Evolutionary conservation across 2,113 vertebrate species (phyloP), one percentile per base, ranked within the genome.

Genomic region (Atrichornis clamosus): DNA sequence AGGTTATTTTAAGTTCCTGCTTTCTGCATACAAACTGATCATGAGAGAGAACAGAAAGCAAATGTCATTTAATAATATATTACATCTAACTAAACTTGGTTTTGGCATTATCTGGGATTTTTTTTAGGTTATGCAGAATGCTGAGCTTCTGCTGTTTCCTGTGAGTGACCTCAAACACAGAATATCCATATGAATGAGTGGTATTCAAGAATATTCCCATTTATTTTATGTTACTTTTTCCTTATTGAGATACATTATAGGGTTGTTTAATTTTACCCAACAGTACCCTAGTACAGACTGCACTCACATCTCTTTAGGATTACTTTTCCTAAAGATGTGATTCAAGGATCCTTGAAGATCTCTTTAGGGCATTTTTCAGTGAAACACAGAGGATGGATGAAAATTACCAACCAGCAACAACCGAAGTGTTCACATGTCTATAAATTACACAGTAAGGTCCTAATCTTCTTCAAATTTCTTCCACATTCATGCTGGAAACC

Each of bases 371-470:
- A 35, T 68, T 81, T 68, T 62, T 70, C 56, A 55, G 26, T 73
- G 64, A 77, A 81, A 68, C 24, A 62, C 5, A 14, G 17, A 33
- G 8, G 13, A 59, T 16, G 13, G 19, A 10, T 13, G 10, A 60
- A 85, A 93, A n/a, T 41, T 42, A n/a, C 42, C 26, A 72, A 42
- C 2, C 3, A 82, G 27, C 7, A 30, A 21, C 17, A 50, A 33
- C 6, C 77, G 3, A 69, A 50, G 8, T 32, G 7, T 68, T 59
- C 53, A 18, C 0, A 0, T 35, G 10, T 33, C 1, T 58, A 23
- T 55, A 69, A 92, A 37, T 55, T 37, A 16, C 0, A 1, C 11
- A 21, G 10, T 64, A 55, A n/a, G 6, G 6, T 19, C 73, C 28
- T 84, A 19, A 23, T 41, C 7, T 20, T 67, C 24, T 55, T 49